Conservation (phyloP, 2,888 invertebrate species). For the Lottia gigantea region DNA sequence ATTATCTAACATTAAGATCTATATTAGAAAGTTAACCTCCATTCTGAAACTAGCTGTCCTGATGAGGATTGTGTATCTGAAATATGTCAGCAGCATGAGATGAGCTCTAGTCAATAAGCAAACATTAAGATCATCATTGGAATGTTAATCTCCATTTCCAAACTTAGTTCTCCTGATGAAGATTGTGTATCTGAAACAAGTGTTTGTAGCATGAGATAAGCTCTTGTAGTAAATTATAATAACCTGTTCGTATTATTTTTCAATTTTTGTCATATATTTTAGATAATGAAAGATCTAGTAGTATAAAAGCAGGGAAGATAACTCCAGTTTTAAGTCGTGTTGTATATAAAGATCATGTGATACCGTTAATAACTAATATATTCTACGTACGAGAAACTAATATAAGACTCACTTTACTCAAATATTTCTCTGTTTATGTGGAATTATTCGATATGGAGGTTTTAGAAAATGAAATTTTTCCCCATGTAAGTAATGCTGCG, state of each 20-base stretch:
- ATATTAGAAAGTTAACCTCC: background rate
- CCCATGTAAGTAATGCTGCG: conserved; percentile 75
- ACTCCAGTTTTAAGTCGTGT: conserved; percentile 39
- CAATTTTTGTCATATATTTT: conserved; percentile 5
- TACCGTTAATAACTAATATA: conserved; percentile 74
- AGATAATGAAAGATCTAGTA: conserved; percentile 22
- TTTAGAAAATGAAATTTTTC: conserved; percentile 81
- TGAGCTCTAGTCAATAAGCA: background rate
- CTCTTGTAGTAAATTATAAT: too few relatives aligned
- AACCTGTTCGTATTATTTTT: background rate
- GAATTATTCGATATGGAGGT: conserved; percentile 81
- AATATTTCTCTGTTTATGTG: conserved; percentile 82
- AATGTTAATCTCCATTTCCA: background rate
- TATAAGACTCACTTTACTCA: conserved; percentile 81
- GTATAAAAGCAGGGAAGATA: conserved; percentile 17
- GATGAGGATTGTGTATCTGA: too few relatives aligned
- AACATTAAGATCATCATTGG: background rate
- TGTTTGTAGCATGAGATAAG: background rate
- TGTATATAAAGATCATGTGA: conserved; percentile 71
- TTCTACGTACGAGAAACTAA: conserved; percentile 88
- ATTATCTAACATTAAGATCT: background rate
- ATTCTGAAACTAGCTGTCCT: too few relatives aligned
- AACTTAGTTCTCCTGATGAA: too few relatives aligned
- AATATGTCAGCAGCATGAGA: background rate
- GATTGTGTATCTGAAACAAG: too few relatives aligned